Percentiles rank a stretch among this genome's conserved stretches.
phyloP scores from a whole-genome alignment of 2,888 invertebrate genomes.

The Tipula helvola region DNA sequence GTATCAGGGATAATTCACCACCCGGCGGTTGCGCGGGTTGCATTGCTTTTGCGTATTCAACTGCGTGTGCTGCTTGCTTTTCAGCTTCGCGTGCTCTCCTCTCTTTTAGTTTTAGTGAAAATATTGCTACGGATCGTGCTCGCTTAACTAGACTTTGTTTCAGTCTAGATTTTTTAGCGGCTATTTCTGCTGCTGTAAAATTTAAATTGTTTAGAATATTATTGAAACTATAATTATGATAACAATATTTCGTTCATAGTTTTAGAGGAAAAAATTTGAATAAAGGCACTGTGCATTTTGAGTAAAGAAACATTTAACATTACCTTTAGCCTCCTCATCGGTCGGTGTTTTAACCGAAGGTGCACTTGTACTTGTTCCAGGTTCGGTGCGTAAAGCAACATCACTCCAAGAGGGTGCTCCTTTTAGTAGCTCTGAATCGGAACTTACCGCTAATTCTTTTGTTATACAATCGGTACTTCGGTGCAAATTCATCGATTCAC shows the following conservation, averaged over 20 bases:
- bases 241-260: neutral
- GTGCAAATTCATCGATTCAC: conserved; percentile 48
- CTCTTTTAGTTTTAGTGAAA: conserved; percentile 67
- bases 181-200: conserved; percentile 39
- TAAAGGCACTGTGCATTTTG: neutral
- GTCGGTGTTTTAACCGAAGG: conserved; percentile 21
- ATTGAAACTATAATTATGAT: neutral
- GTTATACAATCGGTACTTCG: conserved; percentile 68
- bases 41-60: conserved; percentile 41
- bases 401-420: conserved; percentile 45
- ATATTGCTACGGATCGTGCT: conserved; percentile 73
- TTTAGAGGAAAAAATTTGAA: neutral
- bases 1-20: conserved; percentile 71
- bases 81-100: conserved; percentile 68
- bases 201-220: conserved; percentile 11
- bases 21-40: conserved; percentile 46
- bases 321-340: conserved; percentile 48
- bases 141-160: conserved; percentile 71
- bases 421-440: conserved; percentile 36
- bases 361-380: conserved; percentile 18
- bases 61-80: conserved; percentile 47
- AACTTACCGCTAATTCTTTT: conserved; percentile 35
- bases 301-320: conserved; percentile 17
- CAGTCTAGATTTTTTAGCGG: conserved; percentile 53
- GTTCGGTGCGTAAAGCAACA: conserved; percentile 30